Evolutionary conservation across 2,888 invertebrate genomes (phyloP), one percentile per base, ranked within the genome.

Genomic region (Exephanes ischioxanthus): DNA sequence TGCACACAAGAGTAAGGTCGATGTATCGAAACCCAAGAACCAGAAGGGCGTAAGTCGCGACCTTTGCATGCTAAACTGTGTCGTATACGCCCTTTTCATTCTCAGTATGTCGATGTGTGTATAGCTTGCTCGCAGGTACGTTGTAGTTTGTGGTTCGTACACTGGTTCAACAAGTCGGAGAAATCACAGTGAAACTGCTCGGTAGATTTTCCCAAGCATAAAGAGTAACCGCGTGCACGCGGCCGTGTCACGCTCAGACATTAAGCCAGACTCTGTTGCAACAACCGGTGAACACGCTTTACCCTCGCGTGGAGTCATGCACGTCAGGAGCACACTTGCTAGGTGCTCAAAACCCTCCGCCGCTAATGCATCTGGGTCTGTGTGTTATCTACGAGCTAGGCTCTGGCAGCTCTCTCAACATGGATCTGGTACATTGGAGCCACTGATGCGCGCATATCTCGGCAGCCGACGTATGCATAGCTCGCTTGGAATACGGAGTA

Each of bases 241-340:
- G 89, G 90, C 91, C 91, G 90, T 91, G 91, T 91, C 92, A 92
- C 90, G 90, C 90, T 90, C 92, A 92, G 92, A 90, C 89, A 90
- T 88, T 89, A 91, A 90, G 89, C 90, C 90, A 91, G 89, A 88
- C 90, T 85, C 89, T 61, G 86, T 81, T 73, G 86, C 80, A 84
- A 87, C 81, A 76, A 79, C 88, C 89, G 87, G 80, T 14, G 84
- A 85, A 90, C 89, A 89, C 89, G 89, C 89, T 90, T 90, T 16
- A 30, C 26, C 58, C 26, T 61, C 90, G 89, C 89, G 89, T 89
- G 89, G 89, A 58, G 87, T 89, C 90, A 82, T 89, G 90, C 89
- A 90, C 91, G 92, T 92, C 92, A 92, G 89, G 88, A 91, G 90
- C 92, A 92, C 87, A 73, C 73, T 61, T 26, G 58, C 58, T 41